These are phyloP conservation scores for Notarius lentiginosus DNA, from an alignment of 2,113 vertebrate species.

Conservation along the genomic window DNA sequence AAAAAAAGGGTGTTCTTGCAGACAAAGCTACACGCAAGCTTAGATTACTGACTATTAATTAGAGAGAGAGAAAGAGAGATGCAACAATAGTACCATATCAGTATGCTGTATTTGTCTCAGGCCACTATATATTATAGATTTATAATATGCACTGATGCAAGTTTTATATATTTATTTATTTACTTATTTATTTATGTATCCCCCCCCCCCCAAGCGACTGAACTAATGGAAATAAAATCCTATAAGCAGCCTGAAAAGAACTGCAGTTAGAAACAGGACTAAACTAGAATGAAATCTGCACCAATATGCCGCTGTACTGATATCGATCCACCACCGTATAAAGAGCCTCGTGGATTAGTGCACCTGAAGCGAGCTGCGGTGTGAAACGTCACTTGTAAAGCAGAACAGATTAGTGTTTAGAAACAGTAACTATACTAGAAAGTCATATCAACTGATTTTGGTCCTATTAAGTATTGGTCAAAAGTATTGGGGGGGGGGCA, in stretches of 20 bases:
- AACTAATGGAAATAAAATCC: constrained; percentile 3
- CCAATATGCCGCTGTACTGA: neutral
- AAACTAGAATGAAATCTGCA: neutral
- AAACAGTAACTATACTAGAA: neutral
- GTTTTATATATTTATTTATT: neutral
- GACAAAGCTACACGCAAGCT: constrained; percentile 23
- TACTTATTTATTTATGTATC: neutral
- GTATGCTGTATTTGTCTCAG: neutral
- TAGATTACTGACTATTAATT: constrained; percentile 3
- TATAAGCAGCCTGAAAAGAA: neutral
- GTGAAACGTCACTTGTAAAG: neutral
- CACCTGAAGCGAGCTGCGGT: too few species aligned
- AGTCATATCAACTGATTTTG: neutral
- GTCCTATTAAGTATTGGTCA: neutral
- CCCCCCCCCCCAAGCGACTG: neutral
- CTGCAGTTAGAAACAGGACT: neutral
- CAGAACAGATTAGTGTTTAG: neutral
- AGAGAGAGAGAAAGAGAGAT: neutral
- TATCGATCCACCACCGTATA: neutral
- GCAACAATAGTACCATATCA: neutral
- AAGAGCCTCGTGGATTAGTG: neutral
- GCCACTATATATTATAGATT: neutral
- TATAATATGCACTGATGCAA: too few species aligned
- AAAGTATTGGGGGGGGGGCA: too few species aligned
- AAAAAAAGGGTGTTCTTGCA: constrained; percentile 24